Conservation (phyloP, 2,888 invertebrate species). For the Cryptus viduatorius region DNA sequence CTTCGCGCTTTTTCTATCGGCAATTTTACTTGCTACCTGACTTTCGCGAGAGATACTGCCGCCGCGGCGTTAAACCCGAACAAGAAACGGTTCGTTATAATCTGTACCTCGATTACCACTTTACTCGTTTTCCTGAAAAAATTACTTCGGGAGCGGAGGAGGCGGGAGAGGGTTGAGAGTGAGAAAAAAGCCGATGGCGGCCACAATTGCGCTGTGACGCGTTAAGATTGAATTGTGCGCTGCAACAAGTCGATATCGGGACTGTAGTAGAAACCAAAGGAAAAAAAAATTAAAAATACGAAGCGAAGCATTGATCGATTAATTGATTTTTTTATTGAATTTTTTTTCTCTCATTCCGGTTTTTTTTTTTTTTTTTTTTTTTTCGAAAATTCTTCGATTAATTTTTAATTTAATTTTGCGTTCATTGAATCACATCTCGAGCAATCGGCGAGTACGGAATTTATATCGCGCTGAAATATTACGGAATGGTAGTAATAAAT, state of each 20-base stretch:
- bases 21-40: conserved; percentile 34
- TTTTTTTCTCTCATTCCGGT: not conserved
- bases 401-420: not conserved
- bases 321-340: conserved; percentile 34
- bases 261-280: conserved; percentile 3
- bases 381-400: not conserved
- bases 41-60: not conserved
- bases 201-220: conserved; percentile 21
- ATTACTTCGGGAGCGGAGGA: conserved; percentile 11
- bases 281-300: not conserved
- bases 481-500: not conserved
- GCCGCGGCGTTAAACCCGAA: not conserved
- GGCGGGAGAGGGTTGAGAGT: too few relatives aligned
- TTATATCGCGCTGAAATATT: not conserved
- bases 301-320: conserved; percentile 47
- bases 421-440: not conserved
- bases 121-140: conserved; percentile 49
- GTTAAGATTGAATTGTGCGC: conserved; percentile 52
- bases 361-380: too few relatives aligned
- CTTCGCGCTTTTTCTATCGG: conserved; percentile 20
- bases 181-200: conserved; percentile 3
- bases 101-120: conserved; percentile 29
- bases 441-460: not conserved
- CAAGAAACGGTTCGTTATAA: conserved; percentile 48
- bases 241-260: conserved; percentile 41